Evolutionary conservation across 2,113 vertebrate genomes (phyloP), one percentile per base, ranked within the genome.

Genomic region (Pteruthius melanotis): DNA sequence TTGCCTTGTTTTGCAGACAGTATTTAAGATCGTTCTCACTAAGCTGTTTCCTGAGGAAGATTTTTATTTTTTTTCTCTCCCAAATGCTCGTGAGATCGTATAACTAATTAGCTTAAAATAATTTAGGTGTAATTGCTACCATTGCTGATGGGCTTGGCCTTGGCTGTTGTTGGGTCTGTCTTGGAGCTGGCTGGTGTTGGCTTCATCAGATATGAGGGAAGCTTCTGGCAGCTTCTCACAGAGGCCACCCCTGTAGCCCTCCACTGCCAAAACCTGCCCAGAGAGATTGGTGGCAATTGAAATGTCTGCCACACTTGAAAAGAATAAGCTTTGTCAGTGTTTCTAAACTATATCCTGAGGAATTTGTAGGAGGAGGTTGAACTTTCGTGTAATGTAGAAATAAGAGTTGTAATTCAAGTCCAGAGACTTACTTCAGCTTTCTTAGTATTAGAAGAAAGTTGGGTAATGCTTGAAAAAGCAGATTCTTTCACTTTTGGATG

Each of bases 141-240:
- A 16, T 20, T 54, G 26, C 26, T 69, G 12, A 27, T 42, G n/a
- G 47, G 15, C 26, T 69, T 31, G 72, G 17, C n/a, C 33, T 45
- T 75, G 69, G 45, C 33, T 0, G 0, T 44, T 10, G 19, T 26
- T n/a, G 11, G 16, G 20, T 61, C 47, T 1, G 2, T 22, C 47
- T 60, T 45, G 69, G 61, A 47, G 20, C 70, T 40, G n/a, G 11
- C 63, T 83, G 71, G 21, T 35, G 47, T 56, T 56, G 63, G 40
- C 56, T 69, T 61, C 18, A 19, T 61, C 39, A 19, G 47, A 13
- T 15, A 5, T 22, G 27, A 40, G 40, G 26, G n/a, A 35, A 35
- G 21, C 63, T 61, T 61, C 47, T 35, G 14, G 30, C n/a, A 68
- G 17, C 24, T 61, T 30, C n/a, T 47, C 11, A 9, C 53, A 47